These are phyloP conservation scores for Drosophila kokeensis DNA, from an alignment of 2,888 invertebrate genomes.

Conservation along the genomic window DNA sequence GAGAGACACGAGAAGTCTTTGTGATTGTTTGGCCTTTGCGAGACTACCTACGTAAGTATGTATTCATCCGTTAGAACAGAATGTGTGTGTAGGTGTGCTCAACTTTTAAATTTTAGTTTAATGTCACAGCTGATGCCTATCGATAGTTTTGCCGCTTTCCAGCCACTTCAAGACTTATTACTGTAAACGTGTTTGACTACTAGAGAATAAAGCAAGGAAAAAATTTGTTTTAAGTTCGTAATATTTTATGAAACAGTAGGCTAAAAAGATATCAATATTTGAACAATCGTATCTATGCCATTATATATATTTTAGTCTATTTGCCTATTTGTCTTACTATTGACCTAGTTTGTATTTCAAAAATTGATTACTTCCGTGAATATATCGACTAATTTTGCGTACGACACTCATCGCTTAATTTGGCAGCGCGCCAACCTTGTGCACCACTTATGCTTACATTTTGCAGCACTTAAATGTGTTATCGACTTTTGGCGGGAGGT, in stretches of 20 bases:
- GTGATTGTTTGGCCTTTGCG: slow-evolving; percentile 67
- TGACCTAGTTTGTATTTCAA: neutral
- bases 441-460: neutral
- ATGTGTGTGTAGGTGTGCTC: slow-evolving; percentile 8
- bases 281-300: neutral
- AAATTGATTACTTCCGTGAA: neutral
- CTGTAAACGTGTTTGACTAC: neutral
- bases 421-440: neutral
- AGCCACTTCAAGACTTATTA: neutral
- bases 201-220: neutral
- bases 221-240: neutral
- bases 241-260: neutral
- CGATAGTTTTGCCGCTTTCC: slow-evolving; percentile 28
- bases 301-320: neutral
- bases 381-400: neutral
- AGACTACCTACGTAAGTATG: slow-evolving; percentile 52
- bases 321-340: neutral
- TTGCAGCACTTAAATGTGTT: neutral
- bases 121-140: slow-evolving; percentile 36
- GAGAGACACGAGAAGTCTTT: slow-evolving; percentile 37
- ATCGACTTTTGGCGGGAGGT: neutral
- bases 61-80: slow-evolving; percentile 55
- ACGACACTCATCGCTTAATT: neutral
- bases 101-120: slow-evolving; percentile 37
- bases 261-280: neutral